Conservation (phyloP, 2,113 vertebrate species). For the Thamnophis sirtalis region DNA sequence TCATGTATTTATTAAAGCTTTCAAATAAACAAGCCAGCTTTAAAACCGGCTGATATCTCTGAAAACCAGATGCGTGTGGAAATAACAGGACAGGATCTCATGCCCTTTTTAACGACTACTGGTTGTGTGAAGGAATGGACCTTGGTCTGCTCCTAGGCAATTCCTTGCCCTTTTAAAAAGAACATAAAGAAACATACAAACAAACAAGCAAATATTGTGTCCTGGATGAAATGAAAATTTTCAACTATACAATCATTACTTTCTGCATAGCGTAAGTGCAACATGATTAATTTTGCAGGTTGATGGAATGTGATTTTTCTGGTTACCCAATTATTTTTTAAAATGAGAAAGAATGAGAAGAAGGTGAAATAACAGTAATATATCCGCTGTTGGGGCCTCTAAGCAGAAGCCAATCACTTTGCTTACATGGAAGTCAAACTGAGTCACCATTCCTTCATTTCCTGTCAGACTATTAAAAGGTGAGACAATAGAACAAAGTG, state of each 20-base stretch:
- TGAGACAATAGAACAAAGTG: conserved; percentile 42
- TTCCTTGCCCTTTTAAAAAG: neutral
- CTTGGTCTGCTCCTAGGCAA: neutral
- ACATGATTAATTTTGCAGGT: conserved; percentile 29
- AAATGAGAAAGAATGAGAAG: neutral
- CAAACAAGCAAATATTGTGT: neutral
- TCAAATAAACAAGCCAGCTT: neutral
- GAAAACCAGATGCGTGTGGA: neutral
- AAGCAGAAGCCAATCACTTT: conserved; percentile 39
- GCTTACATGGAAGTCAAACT: conserved; percentile 41
- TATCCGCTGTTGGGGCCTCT: conserved; percentile 31
- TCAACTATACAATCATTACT: conserved; percentile 16
- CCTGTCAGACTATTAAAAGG: conserved; percentile 48
- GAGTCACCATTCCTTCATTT: conserved; percentile 42
- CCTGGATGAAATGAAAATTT: conserved; percentile 4
- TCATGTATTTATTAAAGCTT: neutral
- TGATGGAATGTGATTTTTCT: conserved; percentile 37
- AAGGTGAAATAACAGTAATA: conserved; percentile 19
- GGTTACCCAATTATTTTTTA: conserved; percentile 36
- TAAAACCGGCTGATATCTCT: neutral
- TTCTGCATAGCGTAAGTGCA: conserved; percentile 11
- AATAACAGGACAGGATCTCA: neutral
- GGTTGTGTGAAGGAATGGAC: neutral
- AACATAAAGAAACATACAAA: neutral
- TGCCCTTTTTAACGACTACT: neutral